Evolutionary conservation across 92 coral and sea anemone genomes (phyloP).

Genomic region (Heteractis magnifica): DNA sequence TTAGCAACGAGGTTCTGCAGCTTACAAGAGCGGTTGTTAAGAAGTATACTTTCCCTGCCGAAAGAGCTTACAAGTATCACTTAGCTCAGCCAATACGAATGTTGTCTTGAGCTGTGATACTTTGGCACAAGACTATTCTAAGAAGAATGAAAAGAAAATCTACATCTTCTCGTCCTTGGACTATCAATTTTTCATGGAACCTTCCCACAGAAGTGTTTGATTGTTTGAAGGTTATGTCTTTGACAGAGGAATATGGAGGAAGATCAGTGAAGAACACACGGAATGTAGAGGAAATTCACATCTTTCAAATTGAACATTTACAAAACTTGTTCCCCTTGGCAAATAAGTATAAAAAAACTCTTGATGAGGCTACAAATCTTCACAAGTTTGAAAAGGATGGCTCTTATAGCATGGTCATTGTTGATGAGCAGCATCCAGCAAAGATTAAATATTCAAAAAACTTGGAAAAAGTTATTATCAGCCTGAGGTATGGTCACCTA

Average conservation of each 20-base stretch:
- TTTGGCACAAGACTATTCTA: conserved; percentile 49
- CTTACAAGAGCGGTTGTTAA: conserved; percentile 43
- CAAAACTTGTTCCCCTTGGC: conserved; percentile 36
- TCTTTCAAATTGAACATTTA: conserved; percentile 22
- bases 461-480: conserved; percentile 36
- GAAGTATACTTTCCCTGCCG: conserved; percentile 43
- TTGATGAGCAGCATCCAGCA: conserved; percentile 41
- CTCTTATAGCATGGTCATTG: conserved; percentile 51
- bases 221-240: conserved; percentile 16
- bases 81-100: conserved; percentile 56
- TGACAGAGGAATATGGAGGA: conserved; percentile 21
- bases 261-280: conserved; percentile 26
- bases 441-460: conserved; percentile 44
- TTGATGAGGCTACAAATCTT: conserved; percentile 33
- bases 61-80: conserved; percentile 49
- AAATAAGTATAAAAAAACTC: conserved; percentile 45
- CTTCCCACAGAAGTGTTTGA: conserved; percentile 43
- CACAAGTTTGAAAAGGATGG: conserved; percentile 50
- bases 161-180: conserved; percentile 45
- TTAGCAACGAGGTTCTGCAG: conserved; percentile 37
- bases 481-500: conserved; percentile 55
- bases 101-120: conserved; percentile 38
- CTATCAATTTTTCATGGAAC: conserved; percentile 35
- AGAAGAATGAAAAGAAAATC: conserved; percentile 49
- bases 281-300: conserved; percentile 15